These are phyloP conservation scores for Arizona elegans DNA, from an alignment of 2,113 vertebrate species.

Conservation along the genomic window DNA sequence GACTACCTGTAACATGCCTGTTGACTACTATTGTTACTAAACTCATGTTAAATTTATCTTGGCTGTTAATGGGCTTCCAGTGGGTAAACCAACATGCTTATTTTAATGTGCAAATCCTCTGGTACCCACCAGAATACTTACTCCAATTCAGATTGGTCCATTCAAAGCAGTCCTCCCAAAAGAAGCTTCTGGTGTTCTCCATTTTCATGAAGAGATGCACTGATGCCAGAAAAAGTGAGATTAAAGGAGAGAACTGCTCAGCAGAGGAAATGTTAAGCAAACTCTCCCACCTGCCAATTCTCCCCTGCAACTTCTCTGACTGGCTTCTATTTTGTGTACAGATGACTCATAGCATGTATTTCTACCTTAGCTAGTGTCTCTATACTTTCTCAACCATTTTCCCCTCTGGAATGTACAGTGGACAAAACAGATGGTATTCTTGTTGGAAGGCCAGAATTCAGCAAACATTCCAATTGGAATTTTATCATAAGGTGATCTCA, in stretches of 20 bases:
- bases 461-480: accelerated
- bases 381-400: neutral
- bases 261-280: neutral
- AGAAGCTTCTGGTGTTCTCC: neutral
- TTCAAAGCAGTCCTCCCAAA: neutral
- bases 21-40: neutral
- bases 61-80: neutral
- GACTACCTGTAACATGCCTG: neutral
- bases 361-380: neutral
- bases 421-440: neutral
- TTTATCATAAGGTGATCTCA: neutral
- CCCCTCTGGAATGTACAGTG: neutral
- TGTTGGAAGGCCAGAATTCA: neutral
- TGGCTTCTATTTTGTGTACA: neutral
- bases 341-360: neutral
- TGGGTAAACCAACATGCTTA: neutral
- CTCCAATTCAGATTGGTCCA: neutral
- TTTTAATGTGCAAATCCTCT: neutral
- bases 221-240: neutral
- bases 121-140: neutral
- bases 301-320: neutral
- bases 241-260: neutral
- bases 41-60: neutral
- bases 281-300: neutral
- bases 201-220: neutral